phyloP scores from a whole-genome alignment of 2,888 invertebrate genomes.

The Vesta saturnalis region DNA sequence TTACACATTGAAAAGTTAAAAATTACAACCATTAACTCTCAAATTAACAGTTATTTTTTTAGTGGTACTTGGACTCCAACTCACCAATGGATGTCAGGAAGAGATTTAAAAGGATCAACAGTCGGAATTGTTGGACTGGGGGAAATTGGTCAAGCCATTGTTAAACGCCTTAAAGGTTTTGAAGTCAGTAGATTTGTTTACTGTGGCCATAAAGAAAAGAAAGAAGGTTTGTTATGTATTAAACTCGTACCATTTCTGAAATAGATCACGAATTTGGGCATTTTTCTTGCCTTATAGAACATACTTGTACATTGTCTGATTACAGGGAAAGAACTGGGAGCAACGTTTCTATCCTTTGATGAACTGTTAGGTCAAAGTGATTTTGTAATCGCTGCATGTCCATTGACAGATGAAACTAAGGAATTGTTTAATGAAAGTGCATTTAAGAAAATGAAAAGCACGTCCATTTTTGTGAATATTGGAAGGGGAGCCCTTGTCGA shows the following conservation, averaged over 20 bases:
- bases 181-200: constrained; percentile 78
- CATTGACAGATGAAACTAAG: constrained; percentile 74
- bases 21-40: constrained; percentile 42
- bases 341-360: constrained; percentile 67
- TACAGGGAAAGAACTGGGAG: constrained; percentile 55
- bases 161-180: constrained; percentile 77
- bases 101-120: constrained; percentile 78
- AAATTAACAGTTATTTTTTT: not conserved
- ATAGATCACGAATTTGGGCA: no score
- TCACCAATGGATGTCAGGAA: constrained; percentile 81
- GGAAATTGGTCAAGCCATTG: constrained; percentile 79
- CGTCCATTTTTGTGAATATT: constrained; percentile 79
- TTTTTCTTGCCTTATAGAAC: no score
- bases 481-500: constrained; percentile 81
- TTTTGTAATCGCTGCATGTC: constrained; percentile 76
- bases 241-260: no score
- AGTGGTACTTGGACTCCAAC: constrained; percentile 59
- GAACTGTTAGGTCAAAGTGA: constrained; percentile 76
- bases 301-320: not conserved
- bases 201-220: constrained; percentile 73
- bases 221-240: constrained; percentile 64
- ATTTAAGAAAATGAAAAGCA: constrained; percentile 80
- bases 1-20: constrained; percentile 71
- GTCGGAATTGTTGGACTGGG: constrained; percentile 89
- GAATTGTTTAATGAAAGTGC: constrained; percentile 74